Conservation (phyloP, 2,797 vertebrate species). For the Hydrocynus forskahlii region DNA sequence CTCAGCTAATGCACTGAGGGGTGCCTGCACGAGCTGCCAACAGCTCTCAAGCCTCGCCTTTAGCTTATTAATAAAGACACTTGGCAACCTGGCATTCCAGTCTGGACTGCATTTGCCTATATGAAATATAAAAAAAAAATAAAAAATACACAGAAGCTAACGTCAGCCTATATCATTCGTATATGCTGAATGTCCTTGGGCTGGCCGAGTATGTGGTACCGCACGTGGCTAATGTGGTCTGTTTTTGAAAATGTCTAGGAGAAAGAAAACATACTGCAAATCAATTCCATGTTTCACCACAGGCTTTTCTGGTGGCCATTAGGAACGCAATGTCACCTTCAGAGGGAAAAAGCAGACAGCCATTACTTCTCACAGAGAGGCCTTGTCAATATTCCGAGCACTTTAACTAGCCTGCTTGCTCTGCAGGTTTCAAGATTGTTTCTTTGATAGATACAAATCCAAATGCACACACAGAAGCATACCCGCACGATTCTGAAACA, state of each 20-base stretch:
- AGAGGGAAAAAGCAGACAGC: slow-evolving; percentile 61
- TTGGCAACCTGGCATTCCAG: slow-evolving; percentile 75
- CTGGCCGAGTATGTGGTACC: slow-evolving; percentile 68
- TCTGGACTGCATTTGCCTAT: slow-evolving; percentile 52
- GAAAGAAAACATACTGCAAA: slow-evolving; percentile 76
- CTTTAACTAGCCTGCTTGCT: slow-evolving; percentile 71
- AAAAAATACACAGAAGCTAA: slow-evolving; percentile 64
- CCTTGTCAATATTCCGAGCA: slow-evolving; percentile 74
- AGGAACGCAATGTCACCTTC: slow-evolving; percentile 79
- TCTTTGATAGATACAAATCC: slow-evolving; percentile 62
- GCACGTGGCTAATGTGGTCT: slow-evolving; percentile 64
- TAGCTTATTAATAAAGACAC: slow-evolving; percentile 79
- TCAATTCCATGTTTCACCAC: slow-evolving; percentile 74
- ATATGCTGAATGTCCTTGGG: slow-evolving; percentile 78
- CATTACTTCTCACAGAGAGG: slow-evolving; percentile 67
- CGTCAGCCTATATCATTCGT: slow-evolving; percentile 78
- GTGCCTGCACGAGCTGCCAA: slow-evolving; percentile 71
- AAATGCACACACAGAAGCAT: slow-evolving; percentile 5
- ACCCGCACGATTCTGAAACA: slow-evolving; percentile 17
- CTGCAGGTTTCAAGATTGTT: slow-evolving; percentile 71
- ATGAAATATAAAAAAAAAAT: no score
- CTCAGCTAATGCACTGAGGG: slow-evolving; percentile 58
- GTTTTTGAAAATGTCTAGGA: slow-evolving; percentile 58
- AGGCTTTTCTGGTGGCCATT: slow-evolving; percentile 71
- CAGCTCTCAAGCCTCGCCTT: slow-evolving; percentile 67